Evolutionary conservation across 2,113 vertebrate species (phyloP), one percentile per base, ranked within the genome.

Genomic region (Sorex fumeus): DNA sequence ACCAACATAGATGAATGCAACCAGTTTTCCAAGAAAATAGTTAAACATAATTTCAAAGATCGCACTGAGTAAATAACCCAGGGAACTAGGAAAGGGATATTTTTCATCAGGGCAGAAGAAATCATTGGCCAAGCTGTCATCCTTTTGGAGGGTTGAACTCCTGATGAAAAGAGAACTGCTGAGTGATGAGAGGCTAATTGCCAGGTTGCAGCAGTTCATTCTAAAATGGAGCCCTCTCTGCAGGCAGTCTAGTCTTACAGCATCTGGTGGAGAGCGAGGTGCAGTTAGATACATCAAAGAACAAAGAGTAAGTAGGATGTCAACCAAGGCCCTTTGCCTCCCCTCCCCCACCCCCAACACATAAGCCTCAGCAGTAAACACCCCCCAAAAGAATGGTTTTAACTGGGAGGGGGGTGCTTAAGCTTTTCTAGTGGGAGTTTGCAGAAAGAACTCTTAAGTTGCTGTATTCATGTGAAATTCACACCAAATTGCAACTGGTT

Each of bases 211-310:
- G 91, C 53, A 88, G 76, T 77, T 93, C 50, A 25, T 85, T 84
- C 74, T 86, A 57, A 96, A 93, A 91, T n/a, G 47, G 87, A 96
- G 64, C 50, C 50, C 45, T 92, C 75, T 93, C 82, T 75, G 84
- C 91, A 92, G 83, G 84, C 92, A 83, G 80, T 90, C 70, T 53
- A 64, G 69, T 32, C 82, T 91, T 94, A 86, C 13, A 72, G 82
- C 92, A 87, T 88, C 93, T 96, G 85, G 80, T 81, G 30, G 81
- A 88, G 62, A 90, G 78, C 79, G 88, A 95, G 80, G 84, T 95
- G 76, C 40, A 70, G 76, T 93, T 80, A 91, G 77, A 93, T 45
- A 84, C 88, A 77, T 95, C 87, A 96, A 94, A 96, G 86, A 90
- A 91, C 82, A 91, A 88, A 93, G 84, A 83, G 6, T 40, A 88